phyloP scores from a whole-genome alignment of 2,797 vertebrate genomes.

The Spea hammondii region DNA sequence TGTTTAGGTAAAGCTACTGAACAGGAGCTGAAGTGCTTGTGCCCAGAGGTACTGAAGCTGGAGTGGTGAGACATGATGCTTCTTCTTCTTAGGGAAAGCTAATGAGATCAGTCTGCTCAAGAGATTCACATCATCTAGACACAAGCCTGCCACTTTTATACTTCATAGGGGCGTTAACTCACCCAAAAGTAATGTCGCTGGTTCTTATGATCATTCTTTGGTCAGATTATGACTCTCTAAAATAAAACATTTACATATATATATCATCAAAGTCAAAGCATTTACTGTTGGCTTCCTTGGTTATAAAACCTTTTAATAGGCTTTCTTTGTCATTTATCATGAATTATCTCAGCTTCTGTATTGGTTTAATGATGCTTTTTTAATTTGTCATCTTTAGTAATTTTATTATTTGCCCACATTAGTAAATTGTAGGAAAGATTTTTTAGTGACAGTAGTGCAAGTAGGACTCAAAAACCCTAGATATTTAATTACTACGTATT shows the following conservation, averaged over 20 bases:
- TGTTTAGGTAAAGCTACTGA: slow-evolving; percentile 30
- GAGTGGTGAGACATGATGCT: slow-evolving; percentile 35
- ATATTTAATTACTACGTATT: too few species aligned
- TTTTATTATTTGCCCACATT: too few species aligned
- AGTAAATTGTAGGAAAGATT: too few species aligned
- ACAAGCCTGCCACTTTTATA: slow-evolving; percentile 16
- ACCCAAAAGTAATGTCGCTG: slow-evolving; percentile 1
- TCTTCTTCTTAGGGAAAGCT: background rate
- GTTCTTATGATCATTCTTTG: slow-evolving; percentile 19
- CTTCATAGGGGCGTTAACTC: background rate
- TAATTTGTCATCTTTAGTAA: too few species aligned
- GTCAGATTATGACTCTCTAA: background rate
- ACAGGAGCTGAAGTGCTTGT: slow-evolving; percentile 33
- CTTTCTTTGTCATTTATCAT: too few species aligned
- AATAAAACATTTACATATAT: slow-evolving; percentile 16
- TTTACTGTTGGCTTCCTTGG: slow-evolving; percentile 22
- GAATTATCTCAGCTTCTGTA: too few species aligned
- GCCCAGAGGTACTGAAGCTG: slow-evolving; percentile 9
- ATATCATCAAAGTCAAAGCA: slow-evolving; percentile 15
- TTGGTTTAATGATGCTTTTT: too few species aligned
- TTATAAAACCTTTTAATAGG: background rate
- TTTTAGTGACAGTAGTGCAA: too few species aligned
- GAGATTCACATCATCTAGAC: background rate
- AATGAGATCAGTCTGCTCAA: background rate
- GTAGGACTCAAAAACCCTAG: too few species aligned